Evolutionary conservation across 2,113 vertebrate species (phyloP).

Genomic region (Labrus mixtus): DNA sequence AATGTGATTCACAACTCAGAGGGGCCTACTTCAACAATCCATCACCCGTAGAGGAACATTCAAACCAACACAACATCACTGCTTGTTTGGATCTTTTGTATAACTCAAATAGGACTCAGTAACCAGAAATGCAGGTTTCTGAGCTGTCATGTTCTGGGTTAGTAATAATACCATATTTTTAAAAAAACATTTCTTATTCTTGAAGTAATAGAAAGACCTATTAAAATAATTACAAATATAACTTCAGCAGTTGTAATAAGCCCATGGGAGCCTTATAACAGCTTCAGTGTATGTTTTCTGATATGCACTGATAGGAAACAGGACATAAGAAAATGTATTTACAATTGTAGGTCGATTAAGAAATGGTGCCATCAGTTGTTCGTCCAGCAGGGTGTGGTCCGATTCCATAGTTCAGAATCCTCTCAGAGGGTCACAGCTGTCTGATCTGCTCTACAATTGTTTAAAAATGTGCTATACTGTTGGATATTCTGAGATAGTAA

Average conservation of each 20-base stretch:
- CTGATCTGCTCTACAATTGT: background rate
- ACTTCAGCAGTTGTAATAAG: too few species aligned
- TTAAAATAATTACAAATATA: too few species aligned
- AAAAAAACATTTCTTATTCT: too few species aligned
- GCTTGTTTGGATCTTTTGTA: slow-evolving; percentile 14
- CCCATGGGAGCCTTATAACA: too few species aligned
- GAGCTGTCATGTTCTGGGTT: background rate
- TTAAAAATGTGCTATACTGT: too few species aligned
- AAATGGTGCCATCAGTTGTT: background rate
- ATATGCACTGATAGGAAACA: too few species aligned
- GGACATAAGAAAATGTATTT: too few species aligned
- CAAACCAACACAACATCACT: slow-evolving; percentile 62
- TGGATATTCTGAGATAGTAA: too few species aligned
- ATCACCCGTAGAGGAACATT: slow-evolving; percentile 72
- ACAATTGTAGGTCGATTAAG: too few species aligned
- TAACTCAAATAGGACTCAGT: slow-evolving; percentile 3
- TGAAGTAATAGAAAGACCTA: too few species aligned
- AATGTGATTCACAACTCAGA: slow-evolving; percentile 82
- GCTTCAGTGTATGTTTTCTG: too few species aligned
- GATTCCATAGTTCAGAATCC: background rate
- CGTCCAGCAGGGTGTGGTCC: background rate
- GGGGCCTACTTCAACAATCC: slow-evolving; percentile 69
- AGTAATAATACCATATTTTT: too few species aligned
- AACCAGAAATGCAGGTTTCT: background rate
- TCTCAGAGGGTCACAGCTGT: background rate